These are phyloP conservation scores for Centruroides sculpturatus DNA, from an alignment of 1,140 invertebrate species.

Conservation along the genomic window DNA sequence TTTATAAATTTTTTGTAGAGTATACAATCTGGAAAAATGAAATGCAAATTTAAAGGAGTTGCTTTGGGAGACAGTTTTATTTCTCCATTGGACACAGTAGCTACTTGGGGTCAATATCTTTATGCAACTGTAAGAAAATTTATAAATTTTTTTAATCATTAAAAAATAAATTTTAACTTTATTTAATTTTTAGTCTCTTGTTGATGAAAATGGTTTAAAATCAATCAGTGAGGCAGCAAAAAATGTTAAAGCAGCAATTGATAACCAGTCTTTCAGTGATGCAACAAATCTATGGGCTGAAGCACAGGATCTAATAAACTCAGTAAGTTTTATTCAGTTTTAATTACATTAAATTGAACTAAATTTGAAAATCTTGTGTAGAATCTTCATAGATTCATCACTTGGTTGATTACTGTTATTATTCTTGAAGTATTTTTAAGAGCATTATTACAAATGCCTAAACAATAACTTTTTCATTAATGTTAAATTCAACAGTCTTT, in stretches of 20 bases:
- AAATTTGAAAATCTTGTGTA: too few relatives aligned
- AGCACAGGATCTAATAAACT: slow-evolving; percentile 42
- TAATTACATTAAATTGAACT: neutral
- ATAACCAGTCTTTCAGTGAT: slow-evolving; percentile 31
- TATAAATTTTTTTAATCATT: neutral
- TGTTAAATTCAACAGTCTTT: too few relatives aligned
- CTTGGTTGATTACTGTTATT: too few relatives aligned
- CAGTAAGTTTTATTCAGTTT: slow-evolving; percentile 16
- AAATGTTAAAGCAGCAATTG: slow-evolving; percentile 25
- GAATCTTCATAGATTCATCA: too few relatives aligned
- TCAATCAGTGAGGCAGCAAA: slow-evolving; percentile 26
- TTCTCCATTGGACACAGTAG: slow-evolving; percentile 59
- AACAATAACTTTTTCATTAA: too few relatives aligned
- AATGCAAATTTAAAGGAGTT: slow-evolving; percentile 56
- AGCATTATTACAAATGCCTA: too few relatives aligned
- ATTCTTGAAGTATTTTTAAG: too few relatives aligned
- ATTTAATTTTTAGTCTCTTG: slow-evolving; percentile 30
- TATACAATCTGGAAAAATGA: slow-evolving; percentile 43
- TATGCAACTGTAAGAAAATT: slow-evolving; percentile 42
- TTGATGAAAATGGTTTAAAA: slow-evolving; percentile 31
- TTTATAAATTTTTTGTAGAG: slow-evolving; percentile 32
- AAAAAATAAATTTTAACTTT: neutral
- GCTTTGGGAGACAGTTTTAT: slow-evolving; percentile 76
- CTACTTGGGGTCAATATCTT: slow-evolving; percentile 62
- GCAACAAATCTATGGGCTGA: slow-evolving; percentile 47